Base-by-base conservation (phyloP, 1,140 invertebrate species). In the Leptopilina clavipes region DNA sequence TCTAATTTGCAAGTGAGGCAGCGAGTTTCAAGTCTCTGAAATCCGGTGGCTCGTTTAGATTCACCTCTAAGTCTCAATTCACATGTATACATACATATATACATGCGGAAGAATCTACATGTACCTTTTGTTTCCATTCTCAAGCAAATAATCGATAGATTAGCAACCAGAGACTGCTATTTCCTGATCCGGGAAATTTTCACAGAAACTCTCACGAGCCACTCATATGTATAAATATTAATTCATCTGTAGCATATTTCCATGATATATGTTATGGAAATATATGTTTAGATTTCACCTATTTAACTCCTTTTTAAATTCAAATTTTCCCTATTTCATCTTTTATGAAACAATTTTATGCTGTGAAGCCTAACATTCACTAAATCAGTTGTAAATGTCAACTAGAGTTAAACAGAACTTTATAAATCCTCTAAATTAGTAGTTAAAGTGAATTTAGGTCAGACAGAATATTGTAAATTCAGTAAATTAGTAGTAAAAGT, bases 31-130 rank as follows among this genome's bases (percentile, higher is more conserved):
- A 52, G 48, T 52, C 48, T 52, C 48, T 52, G 6, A 52, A 52
- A 52, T 52, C 48, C 48, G 48, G 48, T 52, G 48, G 48, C 48
- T 52, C 48, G 48, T 52, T 52, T 52, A 52, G 37, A 40, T 52
- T n/a, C 48, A 52, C 48, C 17, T 52, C 48, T 52, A 52, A 52
- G 48, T 52, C 17, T 52, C 48, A 17, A 52, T 52, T 52, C 48
- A 52, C 48, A 52, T 52, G n/a, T n/a, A n/a, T n/a, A n/a, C n/a
- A 14, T 14, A 48, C 14, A 17, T 40, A 40, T 40, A 40, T 40
- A 40, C 9, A 40, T 40, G 3, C 9, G 8, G 9, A 40, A 6
- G 37, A 40, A n/a, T 52, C n/a, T 7, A 52, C 48, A 52, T 52
- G 14, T 52, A 17, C 48, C 48, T 52, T 52, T 52, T 52, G 48